Conservation (phyloP, 1,140 invertebrate genomes). For the Holotrichia oblita region DNA sequence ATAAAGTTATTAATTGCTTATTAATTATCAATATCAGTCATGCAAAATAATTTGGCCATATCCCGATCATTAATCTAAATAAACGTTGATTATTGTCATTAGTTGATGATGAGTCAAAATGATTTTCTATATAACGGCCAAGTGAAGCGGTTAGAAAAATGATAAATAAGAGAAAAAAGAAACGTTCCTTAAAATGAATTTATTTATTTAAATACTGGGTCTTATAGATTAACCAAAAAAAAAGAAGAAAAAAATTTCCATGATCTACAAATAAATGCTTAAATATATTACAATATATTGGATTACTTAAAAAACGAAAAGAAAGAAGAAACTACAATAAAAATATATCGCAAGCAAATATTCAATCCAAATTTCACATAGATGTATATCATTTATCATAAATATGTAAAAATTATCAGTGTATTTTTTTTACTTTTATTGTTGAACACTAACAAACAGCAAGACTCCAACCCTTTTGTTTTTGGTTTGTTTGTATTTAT, state of each 20-base stretch:
- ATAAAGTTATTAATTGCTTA: neutral
- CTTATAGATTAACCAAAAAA: slow-evolving; percentile 7
- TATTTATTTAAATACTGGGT: slow-evolving; percentile 8
- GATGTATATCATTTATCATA: slow-evolving; percentile 17
- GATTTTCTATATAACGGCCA: neutral
- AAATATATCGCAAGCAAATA: slow-evolving; percentile 16
- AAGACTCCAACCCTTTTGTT: neutral
- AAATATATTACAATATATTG: slow-evolving; percentile 5
- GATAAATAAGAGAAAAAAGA: too few relatives aligned
- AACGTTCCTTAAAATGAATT: neutral
- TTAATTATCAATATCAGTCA: slow-evolving; percentile 7
- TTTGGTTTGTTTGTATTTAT: slow-evolving; percentile 4
- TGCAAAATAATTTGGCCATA: neutral
- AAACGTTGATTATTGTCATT: slow-evolving; percentile 26
- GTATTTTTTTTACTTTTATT: slow-evolving; percentile 30
- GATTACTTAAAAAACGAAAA: slow-evolving; percentile 22
- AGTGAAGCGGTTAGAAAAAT: neutral
- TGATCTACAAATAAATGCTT: neutral
- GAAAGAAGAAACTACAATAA: neutral
- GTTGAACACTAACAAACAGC: slow-evolving; percentile 28
- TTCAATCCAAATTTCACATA: slow-evolving; percentile 30
- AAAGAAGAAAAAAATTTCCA: neutral
- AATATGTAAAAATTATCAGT: slow-evolving; percentile 32
- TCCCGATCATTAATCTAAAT: neutral
- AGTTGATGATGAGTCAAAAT: neutral